Conservation (phyloP, 2,888 invertebrate species). For the Machimus rusticus region DNA sequence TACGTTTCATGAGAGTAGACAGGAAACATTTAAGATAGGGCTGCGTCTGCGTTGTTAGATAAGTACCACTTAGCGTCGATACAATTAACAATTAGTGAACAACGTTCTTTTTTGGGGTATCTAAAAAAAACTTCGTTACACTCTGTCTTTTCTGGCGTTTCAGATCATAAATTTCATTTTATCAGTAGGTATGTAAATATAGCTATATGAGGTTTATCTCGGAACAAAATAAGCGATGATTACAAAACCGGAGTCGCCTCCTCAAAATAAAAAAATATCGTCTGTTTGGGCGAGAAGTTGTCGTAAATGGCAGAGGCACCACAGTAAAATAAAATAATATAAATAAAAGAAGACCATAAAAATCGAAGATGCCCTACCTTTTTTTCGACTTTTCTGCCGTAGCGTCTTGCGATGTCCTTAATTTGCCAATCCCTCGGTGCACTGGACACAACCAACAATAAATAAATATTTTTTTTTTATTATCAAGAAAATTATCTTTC, state of each 20-base stretch:
- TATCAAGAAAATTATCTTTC: slow-evolving; percentile 31
- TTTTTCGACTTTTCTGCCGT: background rate
- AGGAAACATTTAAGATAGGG: too few species aligned
- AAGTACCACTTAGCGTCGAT: background rate
- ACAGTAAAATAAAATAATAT: background rate
- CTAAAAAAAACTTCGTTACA: background rate
- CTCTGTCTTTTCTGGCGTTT: background rate
- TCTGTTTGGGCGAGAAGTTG: background rate
- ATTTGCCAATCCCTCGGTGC: background rate
- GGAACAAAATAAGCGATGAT: background rate
- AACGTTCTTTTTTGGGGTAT: background rate
- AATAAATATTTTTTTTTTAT: background rate
- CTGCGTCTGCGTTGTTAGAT: background rate
- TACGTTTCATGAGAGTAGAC: too few species aligned
- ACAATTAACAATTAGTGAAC: background rate
- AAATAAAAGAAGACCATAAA: background rate
- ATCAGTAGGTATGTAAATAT: background rate
- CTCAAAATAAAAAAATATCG: background rate
- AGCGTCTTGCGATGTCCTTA: background rate
- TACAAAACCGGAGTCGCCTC: background rate
- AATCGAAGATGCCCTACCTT: background rate
- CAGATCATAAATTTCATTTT: background rate
- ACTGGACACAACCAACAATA: background rate
- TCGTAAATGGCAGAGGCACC: background rate
- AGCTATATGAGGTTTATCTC: background rate